These are phyloP conservation scores for Pyrochroa serraticornis DNA, from an alignment of 2,888 invertebrate genomes.

Conservation along the genomic window DNA sequence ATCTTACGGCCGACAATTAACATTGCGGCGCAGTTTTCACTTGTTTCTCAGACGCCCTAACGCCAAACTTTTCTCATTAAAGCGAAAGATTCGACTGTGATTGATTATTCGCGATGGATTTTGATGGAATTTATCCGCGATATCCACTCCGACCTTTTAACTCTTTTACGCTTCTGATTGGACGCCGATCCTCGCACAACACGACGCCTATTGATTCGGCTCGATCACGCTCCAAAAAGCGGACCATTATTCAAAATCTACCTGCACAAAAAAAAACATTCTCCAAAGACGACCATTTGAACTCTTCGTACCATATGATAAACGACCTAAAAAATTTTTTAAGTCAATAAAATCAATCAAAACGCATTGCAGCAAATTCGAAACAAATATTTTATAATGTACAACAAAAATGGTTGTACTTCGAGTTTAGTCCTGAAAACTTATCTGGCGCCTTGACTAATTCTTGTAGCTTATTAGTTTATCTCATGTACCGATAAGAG, in stretches of 20 bases:
- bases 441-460: too few species aligned
- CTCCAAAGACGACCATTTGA: too few species aligned
- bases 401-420: too few species aligned
- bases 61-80: constrained; percentile 25
- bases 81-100: constrained; percentile 25
- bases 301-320: too few species aligned
- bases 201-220: constrained; percentile 14
- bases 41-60: constrained; percentile 1
- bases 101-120: constrained; percentile 26
- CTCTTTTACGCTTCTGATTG: constrained; percentile 15
- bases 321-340: too few species aligned
- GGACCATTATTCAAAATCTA: constrained; percentile 2
- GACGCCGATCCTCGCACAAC: constrained; percentile 10
- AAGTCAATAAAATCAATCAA: too few species aligned
- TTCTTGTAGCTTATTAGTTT: too few species aligned
- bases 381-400: too few species aligned
- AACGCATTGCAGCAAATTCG: too few species aligned
- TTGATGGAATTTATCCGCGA: constrained; percentile 26
- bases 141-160: constrained; percentile 16
- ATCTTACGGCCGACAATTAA: constrained; percentile 17
- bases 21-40: background rate
- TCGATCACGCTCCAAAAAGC: constrained; percentile 2
- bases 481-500: too few species aligned
- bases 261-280: too few species aligned
- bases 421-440: too few species aligned